Conservation (phyloP, 2,797 vertebrate genomes). For the Meda fulgida region DNA sequence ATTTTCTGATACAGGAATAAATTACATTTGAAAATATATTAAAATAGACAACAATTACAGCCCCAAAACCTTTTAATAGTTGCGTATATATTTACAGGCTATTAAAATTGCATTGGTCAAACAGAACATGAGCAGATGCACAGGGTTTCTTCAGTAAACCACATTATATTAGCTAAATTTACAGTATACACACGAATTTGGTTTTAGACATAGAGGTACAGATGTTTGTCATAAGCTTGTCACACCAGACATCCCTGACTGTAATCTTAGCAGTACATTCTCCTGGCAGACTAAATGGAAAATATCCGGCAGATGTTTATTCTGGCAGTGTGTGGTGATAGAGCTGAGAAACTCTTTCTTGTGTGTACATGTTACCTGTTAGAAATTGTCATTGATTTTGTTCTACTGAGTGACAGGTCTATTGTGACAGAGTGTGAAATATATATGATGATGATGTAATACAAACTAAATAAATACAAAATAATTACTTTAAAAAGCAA, state of each 20-base stretch:
- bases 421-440: background rate
- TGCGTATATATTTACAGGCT: background rate
- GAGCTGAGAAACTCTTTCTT: slow-evolving; percentile 13
- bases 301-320: slow-evolving; percentile 49
- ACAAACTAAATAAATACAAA: background rate
- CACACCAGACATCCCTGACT: slow-evolving; percentile 27
- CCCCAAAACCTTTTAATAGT: background rate
- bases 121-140: background rate
- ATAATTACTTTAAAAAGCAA: background rate
- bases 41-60: background rate
- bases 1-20: background rate
- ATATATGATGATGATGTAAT: background rate
- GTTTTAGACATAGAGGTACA: slow-evolving; percentile 24
- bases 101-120: background rate
- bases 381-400: slow-evolving; percentile 1
- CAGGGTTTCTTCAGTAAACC: background rate
- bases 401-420: slow-evolving; percentile 23
- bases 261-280: slow-evolving; percentile 33
- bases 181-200: slow-evolving; percentile 8
- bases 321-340: slow-evolving; percentile 4
- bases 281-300: slow-evolving; percentile 47
- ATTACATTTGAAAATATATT: background rate
- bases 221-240: slow-evolving; percentile 36
- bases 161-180: background rate
- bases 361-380: slow-evolving; percentile 37